phyloP scores from a whole-genome alignment of 2,113 vertebrate genomes.

The Pelmatolapia mariae region DNA sequence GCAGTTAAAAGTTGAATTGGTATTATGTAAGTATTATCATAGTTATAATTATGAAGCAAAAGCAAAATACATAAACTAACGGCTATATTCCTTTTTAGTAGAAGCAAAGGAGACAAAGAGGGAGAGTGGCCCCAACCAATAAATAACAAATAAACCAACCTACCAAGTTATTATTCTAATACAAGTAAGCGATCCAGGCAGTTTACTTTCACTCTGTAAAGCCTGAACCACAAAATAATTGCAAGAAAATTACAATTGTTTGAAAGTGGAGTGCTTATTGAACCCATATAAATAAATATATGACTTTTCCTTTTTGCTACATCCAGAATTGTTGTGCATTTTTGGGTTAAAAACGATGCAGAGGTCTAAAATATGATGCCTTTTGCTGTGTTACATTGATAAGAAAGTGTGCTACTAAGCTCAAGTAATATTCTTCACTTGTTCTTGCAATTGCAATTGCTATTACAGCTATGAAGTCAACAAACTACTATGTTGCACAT shows the following conservation, averaged over 20 bases:
- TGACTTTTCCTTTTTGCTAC: background rate
- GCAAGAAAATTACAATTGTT: background rate
- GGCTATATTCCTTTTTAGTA: background rate
- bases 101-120: background rate
- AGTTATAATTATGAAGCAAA: background rate
- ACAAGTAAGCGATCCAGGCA: background rate
- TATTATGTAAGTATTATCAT: background rate
- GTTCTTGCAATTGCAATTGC: no score
- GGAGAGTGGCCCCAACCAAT: background rate
- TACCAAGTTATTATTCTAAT: background rate
- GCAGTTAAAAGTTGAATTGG: background rate
- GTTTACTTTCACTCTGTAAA: background rate
- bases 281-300: background rate
- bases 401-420: background rate
- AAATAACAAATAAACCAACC: background rate
- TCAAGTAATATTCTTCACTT: background rate
- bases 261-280: background rate
- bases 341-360: background rate
- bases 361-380: background rate
- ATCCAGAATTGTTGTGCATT: background rate
- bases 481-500: background rate
- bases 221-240: background rate
- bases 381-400: background rate
- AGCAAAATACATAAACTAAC: background rate
- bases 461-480: background rate